Evolutionary conservation across 2,797 vertebrate species (phyloP), one percentile per base, ranked within the genome.

Genomic region (Malurus splendens): DNA sequence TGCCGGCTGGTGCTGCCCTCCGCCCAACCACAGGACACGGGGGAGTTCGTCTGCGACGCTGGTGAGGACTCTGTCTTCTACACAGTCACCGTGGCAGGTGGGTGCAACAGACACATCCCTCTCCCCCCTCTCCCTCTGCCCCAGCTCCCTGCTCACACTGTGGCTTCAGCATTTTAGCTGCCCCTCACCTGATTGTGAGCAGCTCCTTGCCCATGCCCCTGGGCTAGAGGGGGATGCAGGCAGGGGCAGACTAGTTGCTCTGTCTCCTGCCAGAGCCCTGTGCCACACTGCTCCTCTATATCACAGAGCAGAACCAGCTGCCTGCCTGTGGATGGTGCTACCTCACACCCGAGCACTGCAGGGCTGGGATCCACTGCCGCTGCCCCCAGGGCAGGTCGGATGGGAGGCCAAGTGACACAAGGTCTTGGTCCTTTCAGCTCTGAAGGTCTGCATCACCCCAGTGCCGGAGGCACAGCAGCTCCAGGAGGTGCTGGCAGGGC

Each of bases 11-110:
- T 98, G 95, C 98, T 99, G 72, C 95, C 98, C 13, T 96, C 94
- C 0, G 97, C 98, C 52, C 96, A 39, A 72, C 96, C 97, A 1
- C 97, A 98, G 9, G 98, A 99, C 11, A 96, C 98, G 0, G 99
- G 99, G 61, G 99, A 99, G 85, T 99, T 98, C 3, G 98, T 99
- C 93, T 99, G 98, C 0, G 98, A 99, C 0, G 97, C 97, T 1
- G 98, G 98, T 2, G 98, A 98, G 0, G 98, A 98, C 82, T 99
- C 98, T 2, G 98, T 98, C 95, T 99, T 98, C 96, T 99, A 99
- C 94, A 97, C 98, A 1, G 87, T 99, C 45, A 98, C 92, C 0
- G 98, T 99, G 92, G 98, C 98, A 98, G 99, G 99, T 99, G 94
- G 82, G 96, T 90, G 20, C 0, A 1, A 20, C 2, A 10, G 10